Conservation (phyloP, 2,113 vertebrate species). For the Apteryx owenii region DNA sequence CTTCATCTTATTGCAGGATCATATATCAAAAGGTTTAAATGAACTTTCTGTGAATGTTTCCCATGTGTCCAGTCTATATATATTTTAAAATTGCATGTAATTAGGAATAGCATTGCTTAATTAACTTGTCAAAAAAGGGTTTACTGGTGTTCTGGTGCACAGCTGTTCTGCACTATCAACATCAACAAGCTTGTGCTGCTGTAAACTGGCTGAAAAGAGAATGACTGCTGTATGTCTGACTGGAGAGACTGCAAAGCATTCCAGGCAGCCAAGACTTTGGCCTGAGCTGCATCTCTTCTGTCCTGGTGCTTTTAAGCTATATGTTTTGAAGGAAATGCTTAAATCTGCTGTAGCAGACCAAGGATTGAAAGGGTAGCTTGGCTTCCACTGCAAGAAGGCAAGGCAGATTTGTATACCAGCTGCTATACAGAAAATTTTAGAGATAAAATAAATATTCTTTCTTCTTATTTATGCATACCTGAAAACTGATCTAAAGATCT, state of each 20-base stretch:
- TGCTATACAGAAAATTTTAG: not conserved
- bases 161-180: not conserved
- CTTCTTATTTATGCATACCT: not conserved
- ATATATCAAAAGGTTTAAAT: not conserved
- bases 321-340: not conserved
- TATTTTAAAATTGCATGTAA: not conserved
- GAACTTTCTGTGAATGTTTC: not conserved
- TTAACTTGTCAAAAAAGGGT: not conserved
- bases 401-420: not conserved
- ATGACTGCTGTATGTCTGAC: rapidly evolving
- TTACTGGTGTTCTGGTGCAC: not conserved
- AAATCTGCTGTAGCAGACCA: not conserved
- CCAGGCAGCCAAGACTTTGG: not conserved
- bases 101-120: not conserved
- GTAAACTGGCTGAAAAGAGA: not conserved
- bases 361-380: not conserved
- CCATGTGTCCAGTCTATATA: not conserved
- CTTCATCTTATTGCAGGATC: not conserved
- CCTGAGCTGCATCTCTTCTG: not conserved
- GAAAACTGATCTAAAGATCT: constrained; percentile 9
- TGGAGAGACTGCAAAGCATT: not conserved
- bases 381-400: not conserved
- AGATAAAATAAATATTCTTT: not conserved
- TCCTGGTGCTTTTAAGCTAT: not conserved
- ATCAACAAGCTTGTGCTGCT: not conserved